Evolutionary conservation across 2,113 vertebrate genomes (phyloP).

Genomic region (human (Homo sapiens)): DNA sequence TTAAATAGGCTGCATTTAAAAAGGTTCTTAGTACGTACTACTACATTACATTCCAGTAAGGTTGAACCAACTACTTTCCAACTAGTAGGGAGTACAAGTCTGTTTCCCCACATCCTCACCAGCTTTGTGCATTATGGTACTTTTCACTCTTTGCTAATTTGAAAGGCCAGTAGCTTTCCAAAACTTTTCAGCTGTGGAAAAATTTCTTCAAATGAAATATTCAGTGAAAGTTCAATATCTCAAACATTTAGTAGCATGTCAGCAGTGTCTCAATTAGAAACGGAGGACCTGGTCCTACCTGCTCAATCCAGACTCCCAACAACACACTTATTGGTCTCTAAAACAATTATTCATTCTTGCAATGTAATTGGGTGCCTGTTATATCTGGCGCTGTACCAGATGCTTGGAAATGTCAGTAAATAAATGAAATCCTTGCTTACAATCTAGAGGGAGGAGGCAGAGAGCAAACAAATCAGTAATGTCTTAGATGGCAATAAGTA

Average conservation of each 20-base stretch:
- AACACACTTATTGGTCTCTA: background rate
- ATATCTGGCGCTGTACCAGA: background rate
- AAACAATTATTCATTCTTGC: background rate
- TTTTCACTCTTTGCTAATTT: background rate
- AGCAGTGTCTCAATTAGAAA: background rate
- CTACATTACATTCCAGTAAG: background rate
- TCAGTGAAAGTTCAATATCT: background rate
- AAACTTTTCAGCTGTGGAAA: constrained; percentile 6
- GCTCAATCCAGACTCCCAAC: background rate
- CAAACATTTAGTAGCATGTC: background rate
- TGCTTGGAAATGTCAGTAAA: background rate
- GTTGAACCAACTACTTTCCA: background rate
- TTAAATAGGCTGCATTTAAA: background rate
- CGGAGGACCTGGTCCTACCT: background rate
- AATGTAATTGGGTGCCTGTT: background rate
- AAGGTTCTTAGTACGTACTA: background rate
- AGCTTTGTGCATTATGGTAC: background rate
- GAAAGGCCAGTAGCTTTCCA: background rate
- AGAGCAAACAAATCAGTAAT: background rate
- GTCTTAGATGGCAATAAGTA: background rate
- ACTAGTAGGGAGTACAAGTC: background rate
- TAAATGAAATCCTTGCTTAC: background rate
- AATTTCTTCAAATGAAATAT: constrained; percentile 7
- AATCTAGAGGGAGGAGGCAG: background rate
- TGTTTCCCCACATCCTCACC: background rate